Percentiles rank a stretch among this genome's conserved stretches.
phyloP scores from a whole-genome alignment of 2,797 vertebrate species.

The Sparus aurata region DNA sequence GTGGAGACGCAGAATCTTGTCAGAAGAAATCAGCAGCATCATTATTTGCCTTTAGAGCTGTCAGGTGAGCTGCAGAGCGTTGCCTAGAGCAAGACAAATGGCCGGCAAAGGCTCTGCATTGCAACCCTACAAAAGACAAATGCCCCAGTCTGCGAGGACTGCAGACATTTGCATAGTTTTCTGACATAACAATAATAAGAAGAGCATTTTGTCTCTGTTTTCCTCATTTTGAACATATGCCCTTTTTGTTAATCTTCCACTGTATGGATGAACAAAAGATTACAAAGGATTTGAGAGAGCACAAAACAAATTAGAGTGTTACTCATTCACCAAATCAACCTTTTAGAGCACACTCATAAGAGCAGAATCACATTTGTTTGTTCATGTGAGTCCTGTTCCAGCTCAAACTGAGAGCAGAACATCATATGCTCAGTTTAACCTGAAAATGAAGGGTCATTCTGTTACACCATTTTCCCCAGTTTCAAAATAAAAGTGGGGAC shows the following conservation, averaged over 20 bases:
- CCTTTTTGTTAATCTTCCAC: neutral
- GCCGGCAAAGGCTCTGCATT: slow-evolving; percentile 25
- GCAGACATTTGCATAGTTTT: slow-evolving; percentile 18
- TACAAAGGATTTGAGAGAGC: too few species aligned
- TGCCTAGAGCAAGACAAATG: slow-evolving; percentile 52
- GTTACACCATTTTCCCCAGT: neutral
- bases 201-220: slow-evolving; percentile 9
- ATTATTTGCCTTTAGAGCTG: slow-evolving; percentile 78
- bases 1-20: slow-evolving; percentile 58
- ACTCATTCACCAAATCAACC: neutral
- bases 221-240: neutral
- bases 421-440: neutral
- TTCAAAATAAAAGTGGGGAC: neutral
- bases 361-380: neutral
- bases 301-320: too few species aligned
- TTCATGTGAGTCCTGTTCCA: neutral
- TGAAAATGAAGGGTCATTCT: neutral
- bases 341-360: neutral
- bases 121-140: slow-evolving; percentile 62
- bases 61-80: slow-evolving; percentile 43
- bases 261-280: too few species aligned
- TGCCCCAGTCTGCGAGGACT: slow-evolving; percentile 1
- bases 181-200: neutral
- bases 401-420: neutral
- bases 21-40: slow-evolving; percentile 70